Evolutionary conservation across 2,113 vertebrate genomes (phyloP).

Genomic region (Formicarius rufipectus): DNA sequence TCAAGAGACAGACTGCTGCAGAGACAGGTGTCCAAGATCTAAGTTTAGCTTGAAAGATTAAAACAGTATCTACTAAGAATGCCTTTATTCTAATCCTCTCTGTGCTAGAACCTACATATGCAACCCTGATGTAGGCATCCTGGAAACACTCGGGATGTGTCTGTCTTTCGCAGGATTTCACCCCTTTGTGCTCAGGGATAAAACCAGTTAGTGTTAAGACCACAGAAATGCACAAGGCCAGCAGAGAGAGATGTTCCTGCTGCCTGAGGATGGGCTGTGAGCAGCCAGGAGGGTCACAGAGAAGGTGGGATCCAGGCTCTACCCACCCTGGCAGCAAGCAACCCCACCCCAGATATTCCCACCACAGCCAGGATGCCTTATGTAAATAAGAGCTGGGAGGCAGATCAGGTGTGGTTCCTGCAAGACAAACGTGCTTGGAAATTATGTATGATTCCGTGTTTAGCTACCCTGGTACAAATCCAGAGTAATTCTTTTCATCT

Average conservation of each 20-base stretch:
- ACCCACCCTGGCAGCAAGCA: conserved; percentile 25
- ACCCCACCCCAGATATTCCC: conserved; percentile 53
- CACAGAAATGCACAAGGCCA: not conserved
- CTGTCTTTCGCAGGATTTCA: conserved; percentile 22
- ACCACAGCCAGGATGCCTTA: not conserved
- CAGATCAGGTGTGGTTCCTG: conserved; percentile 62
- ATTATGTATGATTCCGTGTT: conserved; percentile 57
- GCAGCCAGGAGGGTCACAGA: not conserved
- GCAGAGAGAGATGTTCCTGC: not conserved
- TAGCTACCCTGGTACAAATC: conserved; percentile 49
- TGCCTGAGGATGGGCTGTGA: not conserved
- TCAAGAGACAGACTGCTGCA: conserved; percentile 62
- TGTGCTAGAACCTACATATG: conserved; percentile 45
- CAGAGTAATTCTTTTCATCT: conserved; percentile 51
- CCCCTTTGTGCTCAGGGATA: conserved; percentile 34
- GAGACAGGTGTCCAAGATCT: conserved; percentile 74
- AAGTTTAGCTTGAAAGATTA: conserved; percentile 73
- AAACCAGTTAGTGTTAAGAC: not conserved
- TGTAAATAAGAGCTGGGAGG: conserved; percentile 55
- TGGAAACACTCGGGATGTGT: conserved; percentile 30
- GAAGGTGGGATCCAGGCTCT: not conserved
- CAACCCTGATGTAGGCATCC: conserved; percentile 16
- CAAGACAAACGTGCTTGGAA: conserved; percentile 58
- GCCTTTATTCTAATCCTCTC: conserved; percentile 68
- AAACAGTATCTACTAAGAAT: conserved; percentile 68